Percentiles rank a stretch among this genome's conserved stretches.
phyloP scores from a whole-genome alignment of 1,140 invertebrate genomes.

The Panagrolaimus sp. region DNA sequence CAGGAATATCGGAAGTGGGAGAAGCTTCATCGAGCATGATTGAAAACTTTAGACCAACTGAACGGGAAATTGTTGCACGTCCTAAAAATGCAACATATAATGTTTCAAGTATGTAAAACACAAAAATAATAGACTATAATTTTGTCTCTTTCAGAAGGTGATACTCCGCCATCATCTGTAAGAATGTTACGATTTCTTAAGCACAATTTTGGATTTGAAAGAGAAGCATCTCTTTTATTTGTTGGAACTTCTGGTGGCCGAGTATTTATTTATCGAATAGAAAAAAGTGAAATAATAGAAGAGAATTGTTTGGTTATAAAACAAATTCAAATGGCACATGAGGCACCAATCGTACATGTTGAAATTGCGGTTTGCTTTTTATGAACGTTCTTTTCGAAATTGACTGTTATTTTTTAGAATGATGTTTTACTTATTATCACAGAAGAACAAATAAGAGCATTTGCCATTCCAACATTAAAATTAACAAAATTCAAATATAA shows the following conservation, averaged over 20 bases:
- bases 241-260: background rate
- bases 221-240: background rate
- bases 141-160: background rate
- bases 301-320: background rate
- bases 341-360: background rate
- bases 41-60: constrained; percentile 26
- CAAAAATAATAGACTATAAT: too few species aligned
- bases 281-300: background rate
- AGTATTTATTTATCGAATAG: background rate
- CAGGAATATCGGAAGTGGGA: constrained; percentile 22
- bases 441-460: background rate
- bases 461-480: background rate
- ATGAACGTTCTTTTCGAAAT: background rate
- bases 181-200: background rate
- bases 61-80: constrained; percentile 24
- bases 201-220: background rate
- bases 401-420: background rate
- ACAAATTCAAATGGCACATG: background rate
- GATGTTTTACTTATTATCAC: background rate
- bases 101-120: background rate
- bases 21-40: constrained; percentile 16
- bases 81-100: background rate
- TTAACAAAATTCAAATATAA: background rate
- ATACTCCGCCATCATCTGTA: background rate
- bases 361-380: constrained; percentile 1